These are phyloP conservation scores for Cettia cetti DNA, from an alignment of 2,113 vertebrate species.

Conservation along the genomic window DNA sequence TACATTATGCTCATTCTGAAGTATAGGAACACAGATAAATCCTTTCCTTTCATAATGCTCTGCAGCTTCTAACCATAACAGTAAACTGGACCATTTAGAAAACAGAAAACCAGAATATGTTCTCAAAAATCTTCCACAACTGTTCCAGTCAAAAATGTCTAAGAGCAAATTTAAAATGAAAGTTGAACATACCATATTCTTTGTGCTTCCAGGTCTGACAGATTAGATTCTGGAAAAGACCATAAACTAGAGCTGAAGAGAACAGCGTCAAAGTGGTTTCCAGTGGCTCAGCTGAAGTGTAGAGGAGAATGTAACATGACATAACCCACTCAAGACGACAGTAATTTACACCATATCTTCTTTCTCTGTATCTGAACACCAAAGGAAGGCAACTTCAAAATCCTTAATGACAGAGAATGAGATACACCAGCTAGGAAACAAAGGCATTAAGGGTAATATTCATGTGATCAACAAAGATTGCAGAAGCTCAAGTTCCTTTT, in stretches of 20 bases:
- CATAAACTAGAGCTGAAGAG: background rate
- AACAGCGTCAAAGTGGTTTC: background rate
- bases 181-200: conserved; percentile 68
- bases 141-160: background rate
- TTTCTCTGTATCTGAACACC: background rate
- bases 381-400: background rate
- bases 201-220: conserved; percentile 1
- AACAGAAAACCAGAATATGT: background rate
- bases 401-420: background rate
- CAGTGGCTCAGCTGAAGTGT: background rate
- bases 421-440: background rate
- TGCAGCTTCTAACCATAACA: background rate
- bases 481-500: conserved; percentile 58
- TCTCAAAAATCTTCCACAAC: background rate
- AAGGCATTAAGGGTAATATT: background rate
- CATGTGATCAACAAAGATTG: background rate
- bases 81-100: background rate
- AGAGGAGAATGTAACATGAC: background rate
- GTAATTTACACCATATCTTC: background rate
- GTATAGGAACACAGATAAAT: background rate
- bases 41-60: background rate
- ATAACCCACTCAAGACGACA: background rate
- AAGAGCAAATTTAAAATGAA: background rate
- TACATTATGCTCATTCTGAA: background rate
- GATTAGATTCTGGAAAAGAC: background rate